These are phyloP conservation scores for Jaculus jaculus DNA, from an alignment of 2,113 vertebrate genomes.

Conservation along the genomic window DNA sequence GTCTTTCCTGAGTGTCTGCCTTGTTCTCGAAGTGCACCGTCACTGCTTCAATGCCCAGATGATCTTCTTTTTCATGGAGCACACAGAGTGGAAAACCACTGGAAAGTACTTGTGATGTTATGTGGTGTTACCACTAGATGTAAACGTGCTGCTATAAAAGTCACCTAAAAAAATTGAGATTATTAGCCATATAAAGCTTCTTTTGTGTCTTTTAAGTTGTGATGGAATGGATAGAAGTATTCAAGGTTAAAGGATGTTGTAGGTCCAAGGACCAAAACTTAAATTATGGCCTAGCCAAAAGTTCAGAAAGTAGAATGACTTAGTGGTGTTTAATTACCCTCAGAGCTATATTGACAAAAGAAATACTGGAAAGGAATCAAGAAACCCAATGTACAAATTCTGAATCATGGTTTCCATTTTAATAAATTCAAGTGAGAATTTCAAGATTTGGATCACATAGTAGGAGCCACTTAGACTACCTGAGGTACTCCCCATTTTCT, in stretches of 20 bases:
- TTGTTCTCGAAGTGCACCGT: neutral
- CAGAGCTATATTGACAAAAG: neutral
- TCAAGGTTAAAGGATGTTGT: neutral
- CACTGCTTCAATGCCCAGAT: neutral
- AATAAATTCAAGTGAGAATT: neutral
- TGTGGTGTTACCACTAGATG: neutral
- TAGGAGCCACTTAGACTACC: neutral
- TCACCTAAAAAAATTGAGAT: neutral
- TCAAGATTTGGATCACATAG: neutral
- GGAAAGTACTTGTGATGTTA: neutral
- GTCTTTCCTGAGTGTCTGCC: constrained; percentile 10
- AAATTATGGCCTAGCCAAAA: neutral
- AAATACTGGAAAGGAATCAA: neutral
- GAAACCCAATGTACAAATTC: constrained; percentile 2
- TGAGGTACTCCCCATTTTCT: neutral
- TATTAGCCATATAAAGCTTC: neutral
- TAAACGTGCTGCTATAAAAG: neutral
- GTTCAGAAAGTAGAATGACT: neutral
- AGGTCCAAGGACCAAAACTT: neutral
- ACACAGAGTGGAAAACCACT: neutral
- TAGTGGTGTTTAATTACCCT: neutral
- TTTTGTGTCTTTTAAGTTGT: neutral
- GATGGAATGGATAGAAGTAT: neutral
- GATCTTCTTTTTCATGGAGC: neutral
- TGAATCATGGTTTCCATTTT: neutral